These are phyloP conservation scores for Pseudopipra pipra DNA, from an alignment of 2,113 vertebrate genomes.

Conservation along the genomic window DNA sequence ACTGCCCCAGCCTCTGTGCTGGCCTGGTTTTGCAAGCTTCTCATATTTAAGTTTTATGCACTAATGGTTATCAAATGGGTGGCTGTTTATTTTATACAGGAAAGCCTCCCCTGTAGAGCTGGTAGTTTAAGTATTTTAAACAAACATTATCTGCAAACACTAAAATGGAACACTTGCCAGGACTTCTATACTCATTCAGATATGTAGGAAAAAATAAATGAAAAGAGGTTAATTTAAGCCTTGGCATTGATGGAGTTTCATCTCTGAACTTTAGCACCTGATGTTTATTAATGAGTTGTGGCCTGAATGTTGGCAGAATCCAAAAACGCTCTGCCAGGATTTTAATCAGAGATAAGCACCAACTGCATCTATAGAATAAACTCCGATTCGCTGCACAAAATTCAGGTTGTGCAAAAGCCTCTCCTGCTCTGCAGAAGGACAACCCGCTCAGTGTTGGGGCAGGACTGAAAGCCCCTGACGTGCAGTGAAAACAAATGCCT, in stretches of 20 bases:
- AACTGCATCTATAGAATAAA: background rate
- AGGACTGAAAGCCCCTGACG: constrained; percentile 72
- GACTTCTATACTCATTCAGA: constrained; percentile 43
- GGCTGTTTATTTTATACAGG: constrained; percentile 62
- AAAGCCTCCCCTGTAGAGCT: constrained; percentile 10
- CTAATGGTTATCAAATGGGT: constrained; percentile 52
- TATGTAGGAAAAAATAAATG: constrained; percentile 28
- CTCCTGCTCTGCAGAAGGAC: constrained; percentile 54
- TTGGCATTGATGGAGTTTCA: constrained; percentile 26
- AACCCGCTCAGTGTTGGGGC: constrained; percentile 68
- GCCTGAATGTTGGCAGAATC: background rate
- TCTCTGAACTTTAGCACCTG: constrained; percentile 11
- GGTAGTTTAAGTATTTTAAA: constrained; percentile 62
- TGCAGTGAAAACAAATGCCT: constrained; percentile 64
- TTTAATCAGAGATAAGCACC: background rate
- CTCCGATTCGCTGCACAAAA: background rate
- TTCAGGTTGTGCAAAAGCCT: constrained; percentile 50
- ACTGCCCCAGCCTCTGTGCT: background rate
- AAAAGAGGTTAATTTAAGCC: constrained; percentile 64
- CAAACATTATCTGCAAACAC: constrained; percentile 57
- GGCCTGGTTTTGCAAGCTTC: background rate
- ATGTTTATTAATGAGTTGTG: background rate
- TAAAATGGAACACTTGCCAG: constrained; percentile 53
- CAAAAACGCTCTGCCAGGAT: background rate
- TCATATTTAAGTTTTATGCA: background rate